A percentile compares a stretch with the other conserved stretches of the same genome.
Evolutionary conservation across 2,113 vertebrate genomes (phyloP).

Genomic region (Lagenorhynchus albirostris): DNA sequence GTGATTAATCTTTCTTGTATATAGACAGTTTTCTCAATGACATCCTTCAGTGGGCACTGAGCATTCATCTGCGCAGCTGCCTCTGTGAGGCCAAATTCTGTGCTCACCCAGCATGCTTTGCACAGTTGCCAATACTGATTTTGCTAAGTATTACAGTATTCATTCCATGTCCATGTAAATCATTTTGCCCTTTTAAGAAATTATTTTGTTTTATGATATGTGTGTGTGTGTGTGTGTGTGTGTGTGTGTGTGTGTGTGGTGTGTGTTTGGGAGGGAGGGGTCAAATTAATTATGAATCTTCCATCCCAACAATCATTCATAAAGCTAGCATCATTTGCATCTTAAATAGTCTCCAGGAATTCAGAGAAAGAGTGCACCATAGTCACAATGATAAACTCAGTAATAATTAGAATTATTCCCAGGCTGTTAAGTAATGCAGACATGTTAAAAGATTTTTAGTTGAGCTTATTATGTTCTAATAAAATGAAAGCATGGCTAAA

Average conservation of each 20-base stretch:
- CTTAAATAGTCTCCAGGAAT: slow-evolving; percentile 76
- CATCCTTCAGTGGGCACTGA: not conserved
- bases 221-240: not conserved
- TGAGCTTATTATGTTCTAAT: slow-evolving; percentile 77
- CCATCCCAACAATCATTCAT: slow-evolving; percentile 78
- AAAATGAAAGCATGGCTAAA: slow-evolving; percentile 77
- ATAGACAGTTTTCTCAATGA: not conserved
- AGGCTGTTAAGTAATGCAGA: slow-evolving; percentile 80
- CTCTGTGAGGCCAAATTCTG: not conserved
- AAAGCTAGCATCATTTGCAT: slow-evolving; percentile 74
- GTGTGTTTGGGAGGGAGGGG: slow-evolving; percentile 35
- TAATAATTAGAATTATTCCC: slow-evolving; percentile 81
- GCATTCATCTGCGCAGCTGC: not conserved
- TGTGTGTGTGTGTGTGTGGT: not conserved
- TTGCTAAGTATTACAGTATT: not conserved
- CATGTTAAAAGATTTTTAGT: slow-evolving; percentile 79
- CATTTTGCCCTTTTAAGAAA: slow-evolving; percentile 11
- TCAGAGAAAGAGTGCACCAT: slow-evolving; percentile 69
- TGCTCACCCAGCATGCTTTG: not conserved
- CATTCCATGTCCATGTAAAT: not conserved
- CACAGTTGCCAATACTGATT: not conserved
- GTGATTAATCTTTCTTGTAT: not conserved
- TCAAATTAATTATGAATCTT: slow-evolving; percentile 76
- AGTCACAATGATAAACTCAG: slow-evolving; percentile 70
- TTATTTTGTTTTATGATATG: not conserved